These are phyloP conservation scores for Cephus pygmeus DNA, from an alignment of 2,888 invertebrate species.

Conservation along the genomic window DNA sequence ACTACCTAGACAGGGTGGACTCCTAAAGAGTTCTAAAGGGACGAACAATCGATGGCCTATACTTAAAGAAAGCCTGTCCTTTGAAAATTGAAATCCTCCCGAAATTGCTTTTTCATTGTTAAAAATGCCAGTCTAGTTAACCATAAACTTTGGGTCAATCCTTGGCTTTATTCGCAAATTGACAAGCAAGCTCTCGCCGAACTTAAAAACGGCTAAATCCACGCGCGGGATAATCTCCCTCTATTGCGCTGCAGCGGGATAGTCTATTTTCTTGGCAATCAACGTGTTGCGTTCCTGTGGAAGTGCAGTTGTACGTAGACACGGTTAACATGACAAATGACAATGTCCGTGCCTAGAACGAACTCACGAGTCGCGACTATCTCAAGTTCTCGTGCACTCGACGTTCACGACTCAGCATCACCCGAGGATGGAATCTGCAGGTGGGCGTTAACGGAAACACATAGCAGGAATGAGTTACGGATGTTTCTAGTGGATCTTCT, in stretches of 20 bases:
- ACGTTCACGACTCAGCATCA: neutral
- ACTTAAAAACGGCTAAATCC: neutral
- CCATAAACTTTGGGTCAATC: neutral
- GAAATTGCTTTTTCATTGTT: neutral
- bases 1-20: neutral
- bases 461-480: constrained; percentile 1
- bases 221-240: neutral
- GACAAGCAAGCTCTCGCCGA: neutral
- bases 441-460: constrained; percentile 22
- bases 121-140: neutral
- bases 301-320: neutral
- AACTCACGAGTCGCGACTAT: neutral
- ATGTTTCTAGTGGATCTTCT: constrained; percentile 32
- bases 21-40: neutral
- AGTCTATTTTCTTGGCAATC: neutral
- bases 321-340: neutral
- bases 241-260: too few species aligned
- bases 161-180: neutral
- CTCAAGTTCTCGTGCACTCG: neutral
- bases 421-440: constrained; percentile 18
- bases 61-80: neutral
- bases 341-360: neutral
- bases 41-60: neutral
- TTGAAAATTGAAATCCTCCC: neutral
- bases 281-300: neutral